A percentile compares a stretch with the other conserved stretches of the same genome.
Evolutionary conservation across 2,888 invertebrate species (phyloP).

Genomic region (Elmis aenea): DNA sequence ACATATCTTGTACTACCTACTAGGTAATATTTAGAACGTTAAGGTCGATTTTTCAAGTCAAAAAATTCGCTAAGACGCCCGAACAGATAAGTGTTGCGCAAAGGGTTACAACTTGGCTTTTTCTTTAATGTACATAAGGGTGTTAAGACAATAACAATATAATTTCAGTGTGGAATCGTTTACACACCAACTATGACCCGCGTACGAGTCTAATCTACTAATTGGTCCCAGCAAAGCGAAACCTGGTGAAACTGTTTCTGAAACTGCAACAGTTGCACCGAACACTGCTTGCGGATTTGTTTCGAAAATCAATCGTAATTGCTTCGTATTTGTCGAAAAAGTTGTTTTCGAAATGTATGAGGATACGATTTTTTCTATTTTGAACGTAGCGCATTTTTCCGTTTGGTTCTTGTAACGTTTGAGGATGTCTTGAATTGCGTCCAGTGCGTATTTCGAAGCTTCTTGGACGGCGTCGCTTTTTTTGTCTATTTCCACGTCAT

Average conservation of each 20-base stretch:
- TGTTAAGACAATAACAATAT: slow-evolving; percentile 58
- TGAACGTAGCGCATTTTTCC: slow-evolving; percentile 37
- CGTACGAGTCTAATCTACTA: slow-evolving; percentile 56
- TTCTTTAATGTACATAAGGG: too few species aligned
- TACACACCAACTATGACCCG: slow-evolving; percentile 51
- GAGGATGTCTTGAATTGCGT: slow-evolving; percentile 25
- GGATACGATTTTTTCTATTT: slow-evolving; percentile 31
- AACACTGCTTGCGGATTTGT: slow-evolving; percentile 65
- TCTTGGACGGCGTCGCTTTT: slow-evolving; percentile 50
- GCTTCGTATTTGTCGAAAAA: slow-evolving; percentile 40
- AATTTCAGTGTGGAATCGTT: slow-evolving; percentile 52
- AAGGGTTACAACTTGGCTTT: too few species aligned
- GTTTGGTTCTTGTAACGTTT: slow-evolving; percentile 9
- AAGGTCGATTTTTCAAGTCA: too few species aligned
- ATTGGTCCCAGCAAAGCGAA: slow-evolving; percentile 55
- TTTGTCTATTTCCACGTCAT: slow-evolving; percentile 49
- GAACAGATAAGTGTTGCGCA: too few species aligned
- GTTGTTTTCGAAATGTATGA: too few species aligned
- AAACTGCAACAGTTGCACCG: slow-evolving; percentile 61
- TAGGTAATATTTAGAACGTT: slow-evolving; percentile 9
- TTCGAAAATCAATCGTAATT: slow-evolving; percentile 64
- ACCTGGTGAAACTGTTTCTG: slow-evolving; percentile 21
- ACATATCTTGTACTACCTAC: too few species aligned
- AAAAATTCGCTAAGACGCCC: too few species aligned
- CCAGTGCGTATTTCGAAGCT: slow-evolving; percentile 51